These are phyloP conservation scores for Pyrocoelia pectoralis DNA, from an alignment of 2,888 invertebrate genomes.

Conservation along the genomic window DNA sequence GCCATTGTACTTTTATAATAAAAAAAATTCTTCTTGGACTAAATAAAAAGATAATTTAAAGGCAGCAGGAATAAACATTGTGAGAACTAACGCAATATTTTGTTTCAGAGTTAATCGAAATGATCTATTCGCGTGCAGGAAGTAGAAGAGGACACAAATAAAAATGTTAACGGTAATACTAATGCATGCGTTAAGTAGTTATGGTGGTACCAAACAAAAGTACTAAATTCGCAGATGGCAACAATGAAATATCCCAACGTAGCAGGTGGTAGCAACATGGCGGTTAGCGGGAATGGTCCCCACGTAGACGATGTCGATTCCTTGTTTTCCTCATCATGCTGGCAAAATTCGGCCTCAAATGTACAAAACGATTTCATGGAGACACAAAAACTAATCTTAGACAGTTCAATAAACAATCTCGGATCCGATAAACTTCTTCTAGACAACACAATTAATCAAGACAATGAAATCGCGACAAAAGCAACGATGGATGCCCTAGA, in stretches of 20 bases:
- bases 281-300: slow-evolving; percentile 55
- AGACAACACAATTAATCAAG: slow-evolving; percentile 61
- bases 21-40: background rate
- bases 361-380: slow-evolving; percentile 64
- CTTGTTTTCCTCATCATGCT: slow-evolving; percentile 75
- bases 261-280: slow-evolving; percentile 56
- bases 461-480: slow-evolving; percentile 58
- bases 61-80: background rate
- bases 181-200: slow-evolving; percentile 22
- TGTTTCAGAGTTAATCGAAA: slow-evolving; percentile 28
- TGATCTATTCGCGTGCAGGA: slow-evolving; percentile 29
- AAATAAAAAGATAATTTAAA: slow-evolving; percentile 4
- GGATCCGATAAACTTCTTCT: slow-evolving; percentile 59
- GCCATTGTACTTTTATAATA: slow-evolving; percentile 16
- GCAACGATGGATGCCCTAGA: slow-evolving; percentile 74
- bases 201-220: slow-evolving; percentile 25
- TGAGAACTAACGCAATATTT: slow-evolving; percentile 23
- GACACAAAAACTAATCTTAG: slow-evolving; percentile 64
- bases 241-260: slow-evolving; percentile 61
- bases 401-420: slow-evolving; percentile 64
- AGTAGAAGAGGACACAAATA: slow-evolving; percentile 29
- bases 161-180: slow-evolving; percentile 38
- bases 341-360: slow-evolving; percentile 65
- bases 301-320: slow-evolving; percentile 70
- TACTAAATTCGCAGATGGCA: slow-evolving; percentile 48